Percentiles rank a stretch among this genome's conserved stretches.
These are phyloP conservation scores for Caradrina clavipalpis DNA, from an alignment of 2,888 invertebrate species.

Conservation along the genomic window DNA sequence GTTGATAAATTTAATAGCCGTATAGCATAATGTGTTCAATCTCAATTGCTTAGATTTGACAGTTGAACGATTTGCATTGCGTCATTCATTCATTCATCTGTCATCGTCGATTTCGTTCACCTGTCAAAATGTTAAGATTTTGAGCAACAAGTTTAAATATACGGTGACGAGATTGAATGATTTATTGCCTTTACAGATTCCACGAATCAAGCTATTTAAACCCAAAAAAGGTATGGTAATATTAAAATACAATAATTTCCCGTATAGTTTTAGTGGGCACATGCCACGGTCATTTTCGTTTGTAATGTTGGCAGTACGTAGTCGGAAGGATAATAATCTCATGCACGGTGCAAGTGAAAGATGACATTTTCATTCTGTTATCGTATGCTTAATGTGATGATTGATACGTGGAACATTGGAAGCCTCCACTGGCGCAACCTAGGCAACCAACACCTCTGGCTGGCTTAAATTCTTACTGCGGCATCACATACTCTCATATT, in stretches of 20 bases:
- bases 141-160: neutral
- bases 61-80: neutral
- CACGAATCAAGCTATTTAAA: neutral
- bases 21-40: no score
- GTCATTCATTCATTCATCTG: neutral
- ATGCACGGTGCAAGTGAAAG: no score
- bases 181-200: neutral
- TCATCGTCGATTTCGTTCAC: neutral
- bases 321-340: neutral
- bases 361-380: no score
- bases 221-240: neutral
- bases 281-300: neutral
- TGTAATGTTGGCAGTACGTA: neutral
- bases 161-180: no score
- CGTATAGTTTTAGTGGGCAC: neutral
- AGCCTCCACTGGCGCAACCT: no score
- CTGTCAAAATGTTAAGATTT: neutral
- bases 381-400: no score
- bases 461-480: neutral
- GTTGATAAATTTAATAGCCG: no score
- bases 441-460: no score
- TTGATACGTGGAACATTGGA: no score
- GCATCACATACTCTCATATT: neutral
- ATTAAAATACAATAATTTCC: neutral
- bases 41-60: no score